Percentiles rank a stretch among this genome's conserved stretches.
Conservation (phyloP, 2,888 invertebrate genomes). For the Agriotes lineatus region DNA sequence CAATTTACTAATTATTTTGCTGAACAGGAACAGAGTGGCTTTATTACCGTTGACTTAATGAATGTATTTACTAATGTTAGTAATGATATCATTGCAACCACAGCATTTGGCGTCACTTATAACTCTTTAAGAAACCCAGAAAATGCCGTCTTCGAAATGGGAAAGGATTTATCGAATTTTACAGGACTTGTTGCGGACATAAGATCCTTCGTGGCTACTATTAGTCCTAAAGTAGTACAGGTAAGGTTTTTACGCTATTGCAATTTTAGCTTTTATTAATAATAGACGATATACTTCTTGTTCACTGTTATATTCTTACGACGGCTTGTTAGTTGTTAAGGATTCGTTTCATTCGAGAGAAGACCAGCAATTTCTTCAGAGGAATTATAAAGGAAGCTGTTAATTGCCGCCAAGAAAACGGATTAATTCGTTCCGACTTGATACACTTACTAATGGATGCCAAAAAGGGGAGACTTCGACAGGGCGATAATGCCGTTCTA, state of each 20-base stretch:
- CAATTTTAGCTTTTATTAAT: neutral
- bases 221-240: neutral
- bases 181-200: slow-evolving; percentile 2
- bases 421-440: slow-evolving; percentile 61
- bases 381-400: slow-evolving; percentile 53
- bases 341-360: slow-evolving; percentile 42
- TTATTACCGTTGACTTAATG: slow-evolving; percentile 60
- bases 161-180: slow-evolving; percentile 65
- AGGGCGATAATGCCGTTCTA: neutral
- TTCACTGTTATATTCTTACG: too few relatives aligned
- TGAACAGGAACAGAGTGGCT: slow-evolving; percentile 28
- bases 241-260: too few relatives aligned
- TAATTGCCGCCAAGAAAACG: slow-evolving; percentile 48
- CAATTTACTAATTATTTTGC: slow-evolving; percentile 47
- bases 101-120: slow-evolving; percentile 69
- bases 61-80: slow-evolving; percentile 66
- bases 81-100: slow-evolving; percentile 70
- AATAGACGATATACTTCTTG: neutral
- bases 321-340: slow-evolving; percentile 40
- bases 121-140: slow-evolving; percentile 69
- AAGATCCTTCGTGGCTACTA: neutral
- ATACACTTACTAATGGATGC: slow-evolving; percentile 71
- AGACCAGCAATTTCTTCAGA: slow-evolving; percentile 49
- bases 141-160: slow-evolving; percentile 70
- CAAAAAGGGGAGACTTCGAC: slow-evolving; percentile 60